Conservation (phyloP, 1,140 invertebrate species). For the Drosophila micromelanica region DNA sequence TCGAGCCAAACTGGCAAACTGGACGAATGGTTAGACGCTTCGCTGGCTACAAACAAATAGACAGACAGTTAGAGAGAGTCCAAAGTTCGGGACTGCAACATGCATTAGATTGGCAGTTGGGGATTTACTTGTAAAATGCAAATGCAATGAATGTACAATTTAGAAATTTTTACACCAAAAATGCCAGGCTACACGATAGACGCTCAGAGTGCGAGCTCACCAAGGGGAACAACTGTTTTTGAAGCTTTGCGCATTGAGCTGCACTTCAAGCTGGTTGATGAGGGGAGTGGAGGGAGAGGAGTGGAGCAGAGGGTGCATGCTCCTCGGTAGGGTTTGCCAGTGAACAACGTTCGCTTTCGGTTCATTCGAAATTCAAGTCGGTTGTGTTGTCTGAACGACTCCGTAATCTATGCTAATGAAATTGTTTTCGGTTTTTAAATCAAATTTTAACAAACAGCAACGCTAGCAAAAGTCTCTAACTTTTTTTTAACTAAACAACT, state of each 20-base stretch:
- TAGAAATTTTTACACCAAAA: slow-evolving; percentile 81
- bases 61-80: slow-evolving; percentile 45
- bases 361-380: slow-evolving; percentile 77
- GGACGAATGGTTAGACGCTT: slow-evolving; percentile 79
- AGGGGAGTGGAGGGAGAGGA: background rate
- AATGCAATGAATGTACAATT: slow-evolving; percentile 83
- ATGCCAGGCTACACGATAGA: slow-evolving; percentile 52
- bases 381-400: slow-evolving; percentile 73
- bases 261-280: slow-evolving; percentile 41
- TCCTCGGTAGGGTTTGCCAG: background rate
- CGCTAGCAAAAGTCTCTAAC: background rate
- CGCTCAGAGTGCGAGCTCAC: slow-evolving; percentile 2
- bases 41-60: slow-evolving; percentile 77
- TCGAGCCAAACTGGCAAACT: slow-evolving; percentile 25
- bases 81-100: slow-evolving; percentile 68
- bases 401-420: slow-evolving; percentile 81
- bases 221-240: slow-evolving; percentile 38
- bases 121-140: slow-evolving; percentile 83
- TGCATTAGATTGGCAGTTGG: slow-evolving; percentile 82
- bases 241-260: slow-evolving; percentile 39
- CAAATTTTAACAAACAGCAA: slow-evolving; percentile 54
- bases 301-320: background rate
- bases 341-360: slow-evolving; percentile 50
- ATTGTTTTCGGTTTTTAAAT: slow-evolving; percentile 75
- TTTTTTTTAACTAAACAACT: background rate